These are phyloP conservation scores for Psittacara wagleri DNA, from an alignment of 2,113 vertebrate species.

Conservation along the genomic window DNA sequence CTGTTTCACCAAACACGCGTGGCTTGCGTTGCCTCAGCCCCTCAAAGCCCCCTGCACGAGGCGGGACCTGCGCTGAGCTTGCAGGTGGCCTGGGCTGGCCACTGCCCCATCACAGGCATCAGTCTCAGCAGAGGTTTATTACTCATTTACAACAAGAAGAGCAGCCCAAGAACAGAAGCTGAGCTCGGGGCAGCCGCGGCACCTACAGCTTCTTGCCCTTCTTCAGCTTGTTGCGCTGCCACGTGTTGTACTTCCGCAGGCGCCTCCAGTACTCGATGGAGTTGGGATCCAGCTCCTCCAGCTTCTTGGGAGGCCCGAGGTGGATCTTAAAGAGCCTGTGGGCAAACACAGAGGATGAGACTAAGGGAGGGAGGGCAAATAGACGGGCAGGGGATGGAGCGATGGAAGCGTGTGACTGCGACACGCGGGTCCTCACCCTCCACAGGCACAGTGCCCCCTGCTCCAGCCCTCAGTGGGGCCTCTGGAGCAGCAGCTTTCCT, in stretches of 20 bases:
- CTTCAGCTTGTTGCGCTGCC: constrained; percentile 81
- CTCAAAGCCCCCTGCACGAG: accelerated
- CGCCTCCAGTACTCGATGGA: constrained; percentile 81
- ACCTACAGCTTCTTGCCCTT: constrained; percentile 82
- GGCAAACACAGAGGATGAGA: neutral
- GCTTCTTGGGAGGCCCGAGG: constrained; percentile 76
- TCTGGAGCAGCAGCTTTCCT: neutral
- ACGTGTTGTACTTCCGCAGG: constrained; percentile 86
- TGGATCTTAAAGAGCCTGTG: constrained; percentile 88
- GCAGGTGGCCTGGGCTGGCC: neutral
- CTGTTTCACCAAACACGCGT: neutral
- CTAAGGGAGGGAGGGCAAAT: accelerated
- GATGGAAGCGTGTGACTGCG: accelerated
- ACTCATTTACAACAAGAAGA: neutral
- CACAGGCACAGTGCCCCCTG: neutral
- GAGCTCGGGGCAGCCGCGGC: accelerated
- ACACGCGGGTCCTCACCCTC: accelerated
- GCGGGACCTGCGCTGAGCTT: accelerated
- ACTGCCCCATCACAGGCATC: neutral
- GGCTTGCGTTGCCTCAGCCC: neutral
- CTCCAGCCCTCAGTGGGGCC: neutral
- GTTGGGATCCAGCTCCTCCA: constrained; percentile 82
- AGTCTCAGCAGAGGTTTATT: constrained; percentile 20
- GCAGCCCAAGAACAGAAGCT: neutral
- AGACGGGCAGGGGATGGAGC: accelerated